Conservation (phyloP, 2,888 invertebrate species). For the Macaria notata region DNA sequence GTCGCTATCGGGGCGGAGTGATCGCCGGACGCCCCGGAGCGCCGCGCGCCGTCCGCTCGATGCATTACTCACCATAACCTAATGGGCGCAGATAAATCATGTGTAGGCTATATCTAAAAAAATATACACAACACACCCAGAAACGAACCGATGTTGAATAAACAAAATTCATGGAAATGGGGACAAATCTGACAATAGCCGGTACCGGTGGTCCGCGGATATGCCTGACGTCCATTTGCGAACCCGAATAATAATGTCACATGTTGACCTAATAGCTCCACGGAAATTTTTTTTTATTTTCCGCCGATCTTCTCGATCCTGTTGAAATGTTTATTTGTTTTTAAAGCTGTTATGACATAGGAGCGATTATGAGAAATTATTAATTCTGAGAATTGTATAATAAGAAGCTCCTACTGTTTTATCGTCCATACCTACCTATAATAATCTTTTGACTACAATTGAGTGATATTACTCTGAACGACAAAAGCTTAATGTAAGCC, state of each 20-base stretch:
- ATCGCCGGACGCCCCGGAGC: constrained; percentile 76
- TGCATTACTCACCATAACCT: constrained; percentile 78
- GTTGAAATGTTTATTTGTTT: too few relatives aligned
- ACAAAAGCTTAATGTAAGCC: constrained; percentile 4
- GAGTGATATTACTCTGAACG: neutral
- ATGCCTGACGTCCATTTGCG: constrained; percentile 53
- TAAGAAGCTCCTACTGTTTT: too few relatives aligned
- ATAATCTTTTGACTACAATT: too few relatives aligned
- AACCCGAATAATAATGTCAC: constrained; percentile 49
- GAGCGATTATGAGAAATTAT: too few relatives aligned
- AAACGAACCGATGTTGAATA: constrained; percentile 72
- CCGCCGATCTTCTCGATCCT: neutral
- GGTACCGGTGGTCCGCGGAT: constrained; percentile 64
- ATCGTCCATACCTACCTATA: too few relatives aligned
- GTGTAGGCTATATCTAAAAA: constrained; percentile 58
- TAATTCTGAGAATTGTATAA: too few relatives aligned
- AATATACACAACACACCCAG: constrained; percentile 63
- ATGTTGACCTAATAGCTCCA: constrained; percentile 27
- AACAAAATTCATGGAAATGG: constrained; percentile 80
- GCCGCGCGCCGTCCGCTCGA: constrained; percentile 52
- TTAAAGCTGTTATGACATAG: too few relatives aligned
- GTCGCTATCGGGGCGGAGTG: constrained; percentile 70
- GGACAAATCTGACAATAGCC: constrained; percentile 74
- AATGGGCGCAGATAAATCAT: constrained; percentile 79
- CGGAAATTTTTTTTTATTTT: neutral